A percentile compares a stretch with the other conserved stretches of the same genome.
Conservation (phyloP, 2,888 invertebrate genomes). For the Scaptomyza flava region DNA sequence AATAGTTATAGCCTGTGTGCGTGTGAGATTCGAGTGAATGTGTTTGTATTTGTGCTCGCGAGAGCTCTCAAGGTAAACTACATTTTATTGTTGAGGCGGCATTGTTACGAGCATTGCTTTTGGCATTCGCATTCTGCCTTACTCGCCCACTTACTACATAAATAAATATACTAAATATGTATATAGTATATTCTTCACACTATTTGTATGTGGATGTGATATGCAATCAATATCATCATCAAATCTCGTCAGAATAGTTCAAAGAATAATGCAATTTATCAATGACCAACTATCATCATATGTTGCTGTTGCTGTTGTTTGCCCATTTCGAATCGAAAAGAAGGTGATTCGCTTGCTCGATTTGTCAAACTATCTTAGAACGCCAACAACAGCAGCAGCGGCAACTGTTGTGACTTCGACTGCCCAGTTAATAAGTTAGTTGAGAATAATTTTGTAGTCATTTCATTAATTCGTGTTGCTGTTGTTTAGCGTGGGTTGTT, state of each 20-base stretch:
- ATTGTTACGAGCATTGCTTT: conserved; percentile 75
- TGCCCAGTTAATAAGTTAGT: conserved; percentile 63
- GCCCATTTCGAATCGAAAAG: conserved; percentile 38
- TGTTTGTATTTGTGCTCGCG: conserved; percentile 50
- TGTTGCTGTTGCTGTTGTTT: conserved; percentile 17
- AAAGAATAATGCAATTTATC: conserved; percentile 47
- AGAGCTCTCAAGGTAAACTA: conserved; percentile 78
- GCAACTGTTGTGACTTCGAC: conserved; percentile 37
- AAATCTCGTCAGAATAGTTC: conserved; percentile 32
- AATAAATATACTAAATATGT: conserved; percentile 17
- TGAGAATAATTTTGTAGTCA: conserved; percentile 42
- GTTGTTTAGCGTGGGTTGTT: conserved; percentile 51
- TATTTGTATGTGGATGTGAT: conserved; percentile 7
- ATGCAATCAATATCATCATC: conserved; percentile 42
- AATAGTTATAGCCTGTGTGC: conserved; percentile 55
- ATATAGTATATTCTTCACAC: conserved; percentile 9
- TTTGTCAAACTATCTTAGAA: conserved; percentile 50
- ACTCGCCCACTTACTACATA: conserved; percentile 64
- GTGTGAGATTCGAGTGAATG: conserved; percentile 36
- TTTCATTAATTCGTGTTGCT: conserved; percentile 16
- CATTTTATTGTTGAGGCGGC: conserved; percentile 77
- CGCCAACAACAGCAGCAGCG: conserved; percentile 14
- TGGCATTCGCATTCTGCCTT: conserved; percentile 75
- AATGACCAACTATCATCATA: conserved; percentile 34
- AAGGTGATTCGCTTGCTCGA: conserved; percentile 54